Percentiles rank a stretch among this genome's conserved stretches.
Evolutionary conservation across 2,113 vertebrate genomes (phyloP).

Genomic region (Rhynchomys soricoides): DNA sequence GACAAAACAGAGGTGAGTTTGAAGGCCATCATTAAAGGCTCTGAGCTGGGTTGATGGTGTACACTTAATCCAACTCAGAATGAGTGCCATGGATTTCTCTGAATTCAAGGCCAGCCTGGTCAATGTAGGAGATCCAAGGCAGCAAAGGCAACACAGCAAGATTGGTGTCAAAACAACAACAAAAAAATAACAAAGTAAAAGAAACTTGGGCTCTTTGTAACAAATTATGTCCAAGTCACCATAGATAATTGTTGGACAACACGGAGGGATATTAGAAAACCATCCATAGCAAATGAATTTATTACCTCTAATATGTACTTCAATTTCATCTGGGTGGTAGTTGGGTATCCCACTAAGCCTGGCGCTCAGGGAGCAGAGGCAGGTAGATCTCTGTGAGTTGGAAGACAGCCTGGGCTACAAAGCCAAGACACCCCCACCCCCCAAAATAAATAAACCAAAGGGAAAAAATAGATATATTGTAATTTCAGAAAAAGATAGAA

Average conservation of each 20-base stretch:
- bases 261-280: neutral
- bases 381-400: neutral
- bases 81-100: neutral
- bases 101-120: neutral
- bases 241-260: neutral
- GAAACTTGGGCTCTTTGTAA: neutral
- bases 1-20: neutral
- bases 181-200: neutral
- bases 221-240: neutral
- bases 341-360: neutral
- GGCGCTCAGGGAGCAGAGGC: neutral
- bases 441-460: neutral
- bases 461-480: neutral
- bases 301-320: neutral
- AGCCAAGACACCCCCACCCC: too few species aligned
- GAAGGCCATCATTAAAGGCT: constrained; percentile 7
- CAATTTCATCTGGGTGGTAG: neutral
- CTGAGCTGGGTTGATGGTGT: neutral
- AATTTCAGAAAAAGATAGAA: neutral
- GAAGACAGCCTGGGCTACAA: neutral
- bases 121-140: neutral
- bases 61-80: neutral
- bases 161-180: neutral
- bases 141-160: neutral
- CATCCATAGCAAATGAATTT: neutral